phyloP scores from a whole-genome alignment of 2,113 vertebrate species.

The Trochalopteron elliotii region DNA sequence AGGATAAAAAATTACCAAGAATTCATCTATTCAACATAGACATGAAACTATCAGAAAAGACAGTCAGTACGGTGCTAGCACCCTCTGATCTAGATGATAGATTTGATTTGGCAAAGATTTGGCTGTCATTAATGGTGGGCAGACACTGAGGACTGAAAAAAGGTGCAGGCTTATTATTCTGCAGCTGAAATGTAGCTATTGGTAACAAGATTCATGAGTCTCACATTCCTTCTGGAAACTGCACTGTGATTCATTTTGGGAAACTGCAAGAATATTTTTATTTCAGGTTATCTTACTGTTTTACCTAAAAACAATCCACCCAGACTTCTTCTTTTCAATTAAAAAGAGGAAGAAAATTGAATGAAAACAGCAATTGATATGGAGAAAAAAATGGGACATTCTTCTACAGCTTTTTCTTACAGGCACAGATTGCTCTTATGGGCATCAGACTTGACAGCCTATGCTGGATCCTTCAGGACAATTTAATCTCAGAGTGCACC shows the following conservation, averaged over 20 bases:
- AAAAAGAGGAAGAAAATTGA: not conserved
- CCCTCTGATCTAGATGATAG: not conserved
- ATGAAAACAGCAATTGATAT: not conserved
- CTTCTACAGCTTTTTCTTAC: not conserved
- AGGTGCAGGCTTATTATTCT: not conserved
- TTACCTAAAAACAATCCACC: not conserved
- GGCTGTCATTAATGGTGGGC: not conserved
- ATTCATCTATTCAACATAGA: not conserved
- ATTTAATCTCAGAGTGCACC: not conserved
- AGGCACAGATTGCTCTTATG: not conserved
- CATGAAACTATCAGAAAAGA: not conserved
- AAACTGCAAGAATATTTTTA: not conserved
- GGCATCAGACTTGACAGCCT: not conserved
- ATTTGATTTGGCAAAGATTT: not conserved
- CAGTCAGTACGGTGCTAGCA: not conserved
- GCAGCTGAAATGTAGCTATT: not conserved
- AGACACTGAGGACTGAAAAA: not conserved
- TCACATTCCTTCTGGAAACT: not conserved
- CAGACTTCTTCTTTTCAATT: not conserved
- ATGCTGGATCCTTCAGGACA: not conserved
- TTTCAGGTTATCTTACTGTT: not conserved
- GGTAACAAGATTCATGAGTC: not conserved
- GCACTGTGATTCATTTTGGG: not conserved
- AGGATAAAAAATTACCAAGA: not conserved
- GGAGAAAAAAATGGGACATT: not conserved